Percentiles rank a stretch among this genome's conserved stretches.
These are phyloP conservation scores for Sebastes cheni DNA, from an alignment of 2,797 vertebrate genomes.

Conservation along the genomic window DNA sequence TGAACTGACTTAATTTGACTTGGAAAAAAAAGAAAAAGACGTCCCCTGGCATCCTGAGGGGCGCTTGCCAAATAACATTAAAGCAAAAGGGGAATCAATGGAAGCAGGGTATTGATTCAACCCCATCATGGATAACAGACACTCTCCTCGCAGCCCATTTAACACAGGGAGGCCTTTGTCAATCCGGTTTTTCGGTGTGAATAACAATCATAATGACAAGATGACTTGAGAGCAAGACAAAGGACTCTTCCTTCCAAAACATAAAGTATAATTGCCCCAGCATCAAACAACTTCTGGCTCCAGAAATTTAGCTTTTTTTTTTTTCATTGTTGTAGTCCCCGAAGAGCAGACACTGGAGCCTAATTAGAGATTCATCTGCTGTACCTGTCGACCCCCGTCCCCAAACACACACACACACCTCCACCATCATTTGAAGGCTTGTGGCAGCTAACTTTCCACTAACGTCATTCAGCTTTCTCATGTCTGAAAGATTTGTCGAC, in stretches of 20 bases:
- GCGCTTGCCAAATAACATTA: conserved; percentile 58
- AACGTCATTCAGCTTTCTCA: conserved; percentile 26
- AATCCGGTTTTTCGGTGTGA: conserved; percentile 38
- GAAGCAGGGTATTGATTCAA: conserved; percentile 63
- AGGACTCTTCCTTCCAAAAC: conserved; percentile 24
- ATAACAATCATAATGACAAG: conserved; percentile 56
- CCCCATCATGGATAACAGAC: conserved; percentile 57
- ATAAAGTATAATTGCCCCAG: conserved; percentile 9
- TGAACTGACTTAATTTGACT: conserved; percentile 60
- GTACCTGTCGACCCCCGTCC: conserved; percentile 26
- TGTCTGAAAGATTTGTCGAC: conserved; percentile 38
- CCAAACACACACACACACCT: conserved; percentile 11
- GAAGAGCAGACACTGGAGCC: conserved; percentile 19
- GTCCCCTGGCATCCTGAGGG: conserved; percentile 22
- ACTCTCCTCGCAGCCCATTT: conserved; percentile 60
- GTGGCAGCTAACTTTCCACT: conserved; percentile 29
- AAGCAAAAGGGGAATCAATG: conserved; percentile 58
- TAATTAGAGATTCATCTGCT: conserved; percentile 53
- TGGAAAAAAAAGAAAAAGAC: conserved; percentile 7
- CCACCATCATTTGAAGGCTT: conserved; percentile 17
- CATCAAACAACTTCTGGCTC: conserved; percentile 21
- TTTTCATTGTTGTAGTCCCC: conserved; percentile 4
- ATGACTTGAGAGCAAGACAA: conserved; percentile 21
- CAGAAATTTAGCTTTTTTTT: neutral
- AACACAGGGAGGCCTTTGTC: conserved; percentile 58